A percentile compares a stretch with the other conserved stretches of the same genome.
phyloP scores from a whole-genome alignment of 2,113 vertebrate species.

The Chaetops frenatus region DNA sequence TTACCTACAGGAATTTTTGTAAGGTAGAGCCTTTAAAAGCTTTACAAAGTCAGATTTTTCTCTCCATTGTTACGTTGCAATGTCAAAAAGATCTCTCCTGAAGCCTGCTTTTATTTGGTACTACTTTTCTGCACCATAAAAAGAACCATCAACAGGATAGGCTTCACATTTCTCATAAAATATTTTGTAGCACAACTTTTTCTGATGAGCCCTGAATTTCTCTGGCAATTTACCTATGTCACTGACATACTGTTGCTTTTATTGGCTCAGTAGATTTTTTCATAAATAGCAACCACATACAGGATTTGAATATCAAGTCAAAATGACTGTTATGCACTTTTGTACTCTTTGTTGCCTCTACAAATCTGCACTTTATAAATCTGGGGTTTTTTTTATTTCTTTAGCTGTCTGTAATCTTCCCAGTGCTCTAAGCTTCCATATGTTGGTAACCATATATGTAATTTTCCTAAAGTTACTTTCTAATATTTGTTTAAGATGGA shows the following conservation, averaged over 20 bases:
- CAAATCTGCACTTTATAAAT: constrained; percentile 5
- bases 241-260: neutral
- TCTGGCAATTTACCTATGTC: neutral
- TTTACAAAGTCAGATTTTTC: neutral
- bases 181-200: neutral
- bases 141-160: neutral
- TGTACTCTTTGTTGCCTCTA: neutral
- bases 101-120: neutral
- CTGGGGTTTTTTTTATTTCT: neutral
- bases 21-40: neutral
- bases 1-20: neutral
- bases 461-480: neutral
- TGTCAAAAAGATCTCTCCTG: neutral
- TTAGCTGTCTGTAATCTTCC: neutral
- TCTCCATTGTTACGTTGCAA: neutral
- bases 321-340: neutral
- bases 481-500: neutral
- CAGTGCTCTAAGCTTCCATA: neutral
- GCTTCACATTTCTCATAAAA: neutral
- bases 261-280: constrained; percentile 8
- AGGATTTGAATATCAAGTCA: neutral
- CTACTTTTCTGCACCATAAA: neutral
- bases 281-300: constrained; percentile 21
- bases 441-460: neutral
- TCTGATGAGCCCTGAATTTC: neutral